A percentile compares a stretch with the other conserved stretches of the same genome.
These are phyloP conservation scores for Clarias platycephalus DNA, from an alignment of 2,797 vertebrate genomes.

Conservation along the genomic window DNA sequence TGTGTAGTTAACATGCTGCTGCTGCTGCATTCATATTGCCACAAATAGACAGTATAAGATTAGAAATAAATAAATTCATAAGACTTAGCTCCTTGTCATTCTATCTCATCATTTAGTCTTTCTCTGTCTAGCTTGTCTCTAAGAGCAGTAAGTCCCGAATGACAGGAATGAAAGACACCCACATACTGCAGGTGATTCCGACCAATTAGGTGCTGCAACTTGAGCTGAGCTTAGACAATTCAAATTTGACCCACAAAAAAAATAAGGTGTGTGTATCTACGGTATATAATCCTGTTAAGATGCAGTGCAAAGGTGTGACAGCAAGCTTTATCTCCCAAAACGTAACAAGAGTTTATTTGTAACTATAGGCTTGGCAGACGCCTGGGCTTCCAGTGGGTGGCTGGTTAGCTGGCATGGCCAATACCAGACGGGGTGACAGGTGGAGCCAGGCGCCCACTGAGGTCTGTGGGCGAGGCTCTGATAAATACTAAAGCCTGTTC, in stretches of 20 bases:
- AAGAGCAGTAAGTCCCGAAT: not conserved
- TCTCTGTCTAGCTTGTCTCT: not conserved
- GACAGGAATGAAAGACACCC: conserved; percentile 13
- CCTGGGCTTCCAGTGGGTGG: conserved; percentile 23
- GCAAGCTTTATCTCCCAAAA: not conserved
- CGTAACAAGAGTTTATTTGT: conserved; percentile 66
- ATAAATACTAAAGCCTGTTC: conserved; percentile 33
- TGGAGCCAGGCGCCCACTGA: conserved; percentile 42
- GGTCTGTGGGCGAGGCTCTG: conserved; percentile 39
- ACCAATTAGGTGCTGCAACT: not conserved
- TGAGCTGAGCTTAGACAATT: not conserved
- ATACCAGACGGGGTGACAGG: conserved; percentile 53
- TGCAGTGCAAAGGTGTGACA: conserved; percentile 1
- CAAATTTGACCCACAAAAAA: not conserved
- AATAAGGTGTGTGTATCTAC: conserved; percentile 1
- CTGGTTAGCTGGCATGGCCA: conserved; percentile 31
- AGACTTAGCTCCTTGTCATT: conserved; percentile 3
- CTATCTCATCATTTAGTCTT: not conserved
- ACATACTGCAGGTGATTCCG: conserved; percentile 14
- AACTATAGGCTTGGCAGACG: conserved; percentile 53
- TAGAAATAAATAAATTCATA: not conserved
- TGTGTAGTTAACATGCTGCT: not conserved
- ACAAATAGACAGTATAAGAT: not conserved
- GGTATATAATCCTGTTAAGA: not conserved
- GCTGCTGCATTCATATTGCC: not conserved